Base-by-base conservation (phyloP, 2,113 vertebrate genomes). In the Muscicapa adusta region DNA sequence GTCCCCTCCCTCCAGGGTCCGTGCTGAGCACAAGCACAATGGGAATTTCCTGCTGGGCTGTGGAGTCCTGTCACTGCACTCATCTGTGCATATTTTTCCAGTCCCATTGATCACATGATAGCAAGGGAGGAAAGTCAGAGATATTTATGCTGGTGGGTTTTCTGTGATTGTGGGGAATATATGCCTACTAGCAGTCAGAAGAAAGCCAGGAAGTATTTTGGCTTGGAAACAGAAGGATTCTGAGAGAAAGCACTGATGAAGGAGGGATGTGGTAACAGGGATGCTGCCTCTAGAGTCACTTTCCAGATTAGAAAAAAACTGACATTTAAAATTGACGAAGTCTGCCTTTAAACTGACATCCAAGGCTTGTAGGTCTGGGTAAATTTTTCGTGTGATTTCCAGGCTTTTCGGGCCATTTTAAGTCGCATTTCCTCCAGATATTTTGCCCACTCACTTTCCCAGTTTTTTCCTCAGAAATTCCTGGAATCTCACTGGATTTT, bases 21-120 rank as follows among this genome's bases (percentile, higher is more conserved):
- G n/a, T 2, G 0, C 62, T 36, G 40, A 67, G 36, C 36, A 12
- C 3, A 12, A 10, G 28, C 54, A 38, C 1, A 3, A 4, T 4
- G 1, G 47, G 10, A 65, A 25, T 60, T 18, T 36, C 25, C 36
- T 31, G 29, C 5, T 40, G 57, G 31, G 6, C 56, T 84, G 34
- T 8, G 36, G 28, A 71, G 18, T 51, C 34, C 53, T 47, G 23
- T 45, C 36, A 4, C 24, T 38, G 26, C 22, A 8, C 25, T 51
- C 77, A 24, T 14, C 16, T 60, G 9, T 18, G 33, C 10, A 25
- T 5, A 5, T 68, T 61, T 34, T 68, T 60, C 36, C 54, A 7
- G 10, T 33, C 8, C 29, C 31, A 9, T 40, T 67, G 60, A 63
- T 63, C 73, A 38, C 42, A 29, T 3, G 34, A 53, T 58, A 73